These are phyloP conservation scores for Sebastes fasciatus DNA, from an alignment of 2,113 vertebrate genomes.

Conservation along the genomic window DNA sequence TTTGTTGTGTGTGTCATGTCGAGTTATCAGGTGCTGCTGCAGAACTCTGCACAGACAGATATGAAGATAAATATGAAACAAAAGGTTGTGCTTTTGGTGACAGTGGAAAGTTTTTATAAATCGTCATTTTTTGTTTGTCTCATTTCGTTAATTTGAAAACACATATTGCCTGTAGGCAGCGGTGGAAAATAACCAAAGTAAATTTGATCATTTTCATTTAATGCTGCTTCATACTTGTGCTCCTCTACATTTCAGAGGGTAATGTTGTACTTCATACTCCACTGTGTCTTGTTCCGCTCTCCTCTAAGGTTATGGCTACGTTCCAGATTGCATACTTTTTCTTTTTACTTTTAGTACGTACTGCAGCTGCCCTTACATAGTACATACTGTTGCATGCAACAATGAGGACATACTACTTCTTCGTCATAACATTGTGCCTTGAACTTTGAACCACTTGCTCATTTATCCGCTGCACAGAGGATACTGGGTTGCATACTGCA, in stretches of 20 bases:
- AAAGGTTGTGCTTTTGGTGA: conserved; percentile 5
- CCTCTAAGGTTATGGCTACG: too few species aligned
- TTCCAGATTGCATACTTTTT: too few species aligned
- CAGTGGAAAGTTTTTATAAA: not conserved
- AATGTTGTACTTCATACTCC: not conserved
- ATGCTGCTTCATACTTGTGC: not conserved
- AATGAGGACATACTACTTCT: too few species aligned
- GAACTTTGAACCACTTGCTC: too few species aligned
- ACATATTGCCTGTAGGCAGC: not conserved
- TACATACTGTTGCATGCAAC: too few species aligned
- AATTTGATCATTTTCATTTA: not conserved
- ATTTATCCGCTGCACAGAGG: too few species aligned
- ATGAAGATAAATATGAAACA: not conserved
- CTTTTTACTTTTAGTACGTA: too few species aligned
- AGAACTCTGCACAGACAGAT: not conserved
- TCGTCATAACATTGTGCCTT: too few species aligned
- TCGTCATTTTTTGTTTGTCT: not conserved
- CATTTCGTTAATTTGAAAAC: not conserved
- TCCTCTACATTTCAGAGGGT: not conserved
- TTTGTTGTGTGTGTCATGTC: conserved; percentile 10
- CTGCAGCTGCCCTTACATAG: too few species aligned
- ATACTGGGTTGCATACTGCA: too few species aligned
- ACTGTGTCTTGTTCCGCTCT: too few species aligned
- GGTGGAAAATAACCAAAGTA: not conserved
- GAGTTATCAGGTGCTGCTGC: conserved; percentile 23